These are phyloP conservation scores for Sycophila sp. DNA, from an alignment of 1,140 invertebrate species.

Conservation along the genomic window DNA sequence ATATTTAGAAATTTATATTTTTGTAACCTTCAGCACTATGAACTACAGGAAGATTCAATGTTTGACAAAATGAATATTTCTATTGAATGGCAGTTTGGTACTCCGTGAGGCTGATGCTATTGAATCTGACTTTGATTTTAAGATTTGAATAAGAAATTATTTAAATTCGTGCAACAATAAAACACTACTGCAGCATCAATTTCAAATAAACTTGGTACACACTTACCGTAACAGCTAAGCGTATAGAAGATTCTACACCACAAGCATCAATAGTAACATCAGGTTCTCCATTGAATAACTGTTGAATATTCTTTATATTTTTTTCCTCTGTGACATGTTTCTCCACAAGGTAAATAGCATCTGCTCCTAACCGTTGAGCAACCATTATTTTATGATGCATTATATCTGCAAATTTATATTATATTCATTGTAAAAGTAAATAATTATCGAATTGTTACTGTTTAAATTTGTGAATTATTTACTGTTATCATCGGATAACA, in stretches of 20 bases:
- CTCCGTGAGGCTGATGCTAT: too few species aligned
- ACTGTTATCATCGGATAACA: background rate
- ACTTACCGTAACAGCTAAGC: conserved; percentile 79
- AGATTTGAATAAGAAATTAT: too few species aligned
- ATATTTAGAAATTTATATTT: too few species aligned
- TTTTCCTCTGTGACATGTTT: conserved; percentile 70
- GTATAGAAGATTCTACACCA: conserved; percentile 82
- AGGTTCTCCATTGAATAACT: conserved; percentile 74
- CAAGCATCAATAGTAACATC: conserved; percentile 88
- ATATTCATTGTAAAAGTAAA: background rate
- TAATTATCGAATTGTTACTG: background rate
- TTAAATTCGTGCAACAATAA: too few species aligned
- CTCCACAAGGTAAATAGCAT: conserved; percentile 74
- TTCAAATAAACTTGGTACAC: background rate
- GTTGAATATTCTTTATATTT: conserved; percentile 71
- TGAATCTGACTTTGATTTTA: too few species aligned
- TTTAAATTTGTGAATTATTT: background rate
- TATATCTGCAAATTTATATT: conserved; percentile 72
- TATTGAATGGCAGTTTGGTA: too few species aligned
- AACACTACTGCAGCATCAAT: too few species aligned
- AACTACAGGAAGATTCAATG: too few species aligned
- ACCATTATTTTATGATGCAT: conserved; percentile 78
- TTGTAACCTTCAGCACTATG: too few species aligned
- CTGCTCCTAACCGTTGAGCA: conserved; percentile 87
- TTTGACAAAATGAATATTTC: too few species aligned